Base-by-base conservation (phyloP, 2,797 vertebrate species). In the Trichosurus vulpecula region DNA sequence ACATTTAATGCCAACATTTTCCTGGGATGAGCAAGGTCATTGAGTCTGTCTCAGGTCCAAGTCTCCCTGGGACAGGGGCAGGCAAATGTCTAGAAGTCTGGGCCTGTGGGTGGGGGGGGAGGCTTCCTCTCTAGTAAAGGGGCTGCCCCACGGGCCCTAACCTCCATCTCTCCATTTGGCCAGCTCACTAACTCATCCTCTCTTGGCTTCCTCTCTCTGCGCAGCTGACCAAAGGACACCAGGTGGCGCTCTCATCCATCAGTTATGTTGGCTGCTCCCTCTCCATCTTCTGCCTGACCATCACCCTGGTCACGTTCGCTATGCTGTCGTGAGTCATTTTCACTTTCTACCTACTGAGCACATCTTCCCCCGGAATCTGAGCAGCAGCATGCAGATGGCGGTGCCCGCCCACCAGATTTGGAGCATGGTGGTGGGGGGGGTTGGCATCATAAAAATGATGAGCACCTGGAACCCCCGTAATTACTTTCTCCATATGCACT, bases 261-360 rank as follows among this genome's bases (percentile, higher is more conserved):
- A 99, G 99, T 98, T 99, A 99, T 74, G 92, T 99, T 0, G 99
- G 99, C 97, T 99, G 99, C 51, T 99, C 99, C 0, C 98, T 99
- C 96, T 99, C 99, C 30, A 99, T 99, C 98, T 98, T 99, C 98
- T 99, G 99, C 97, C 98, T 99, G 97, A 98, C 98, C 61, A 99
- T 99, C 98, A 99, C 99, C 0, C 99, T 99, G 97, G 99, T 99
- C 98, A 99, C 99, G 54, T 99, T 99, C 95, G 99, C 99, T 0
- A 97, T 99, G 91, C 98, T 99, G 66, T 99, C 99, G 99, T 99
- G 98, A 99, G 99, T 99, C 99, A 93, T 97, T 96, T 94, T 90
- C 52, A 90, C 94, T 94, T 95, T 54, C 92, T 92, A 57, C 95
- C 96, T 54, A 92, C 97, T 61, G 96, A 96, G 95, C 93, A 92